These are phyloP conservation scores for Carcina quercana DNA, from an alignment of 2,888 invertebrate genomes.

Conservation along the genomic window DNA sequence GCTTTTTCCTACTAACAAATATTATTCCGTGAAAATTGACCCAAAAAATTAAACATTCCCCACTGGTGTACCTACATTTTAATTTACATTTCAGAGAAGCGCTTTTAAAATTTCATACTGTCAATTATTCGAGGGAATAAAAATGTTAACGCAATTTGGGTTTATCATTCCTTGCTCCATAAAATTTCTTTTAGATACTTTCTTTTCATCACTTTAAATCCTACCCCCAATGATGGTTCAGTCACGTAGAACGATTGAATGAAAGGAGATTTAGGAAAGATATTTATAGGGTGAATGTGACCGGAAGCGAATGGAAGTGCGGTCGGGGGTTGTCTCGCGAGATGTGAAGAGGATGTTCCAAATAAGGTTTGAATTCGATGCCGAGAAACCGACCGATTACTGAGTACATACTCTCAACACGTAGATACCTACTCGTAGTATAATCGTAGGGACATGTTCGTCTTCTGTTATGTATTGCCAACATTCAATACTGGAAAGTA, in stretches of 20 bases:
- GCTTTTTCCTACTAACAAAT: slow-evolving; percentile 2
- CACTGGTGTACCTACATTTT: slow-evolving; percentile 3
- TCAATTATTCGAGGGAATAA: slow-evolving; percentile 6
- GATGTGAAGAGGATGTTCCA: neutral
- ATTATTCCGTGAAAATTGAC: slow-evolving; percentile 5
- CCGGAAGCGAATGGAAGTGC: slow-evolving; percentile 3
- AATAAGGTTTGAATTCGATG: neutral
- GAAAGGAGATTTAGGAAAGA: slow-evolving; percentile 6
- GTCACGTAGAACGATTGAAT: slow-evolving; percentile 8
- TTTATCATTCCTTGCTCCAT: slow-evolving; percentile 5
- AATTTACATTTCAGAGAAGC: slow-evolving; percentile 5
- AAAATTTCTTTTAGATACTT: slow-evolving; percentile 3
- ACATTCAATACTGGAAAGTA: too few relatives aligned
- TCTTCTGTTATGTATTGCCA: too few relatives aligned
- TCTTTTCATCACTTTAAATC: slow-evolving; percentile 3
- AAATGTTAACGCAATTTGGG: neutral
- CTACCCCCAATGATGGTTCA: slow-evolving; percentile 5
- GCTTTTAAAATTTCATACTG: slow-evolving; percentile 7
- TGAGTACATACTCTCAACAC: neutral
- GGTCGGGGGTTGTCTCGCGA: slow-evolving; percentile 1
- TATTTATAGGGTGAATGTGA: slow-evolving; percentile 8
- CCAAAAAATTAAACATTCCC: slow-evolving; percentile 6
- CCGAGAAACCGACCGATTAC: neutral
- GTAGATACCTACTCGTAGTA: neutral
- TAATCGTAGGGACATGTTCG: neutral